These are phyloP conservation scores for Megaustenia siamemsis DNA, from an alignment of 2,888 invertebrate species.

Conservation along the genomic window DNA sequence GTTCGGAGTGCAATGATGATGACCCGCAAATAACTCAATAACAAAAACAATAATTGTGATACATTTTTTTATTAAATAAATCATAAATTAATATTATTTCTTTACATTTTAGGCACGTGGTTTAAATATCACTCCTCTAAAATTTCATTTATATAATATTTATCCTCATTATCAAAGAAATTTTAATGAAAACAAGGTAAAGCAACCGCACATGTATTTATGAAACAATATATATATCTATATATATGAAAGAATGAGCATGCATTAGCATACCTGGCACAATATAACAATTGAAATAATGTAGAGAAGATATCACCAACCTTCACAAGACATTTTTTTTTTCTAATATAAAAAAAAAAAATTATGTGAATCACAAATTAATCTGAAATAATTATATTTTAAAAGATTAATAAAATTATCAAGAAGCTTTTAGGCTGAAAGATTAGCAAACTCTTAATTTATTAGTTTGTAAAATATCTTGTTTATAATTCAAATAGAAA, in stretches of 20 bases:
- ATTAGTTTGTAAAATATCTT: no score
- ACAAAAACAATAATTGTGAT: background rate
- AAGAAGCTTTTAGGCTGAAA: no score
- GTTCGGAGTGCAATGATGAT: no score
- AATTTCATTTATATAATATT: background rate
- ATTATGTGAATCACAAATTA: no score
- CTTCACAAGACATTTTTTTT: no score
- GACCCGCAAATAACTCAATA: no score
- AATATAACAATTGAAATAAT: background rate
- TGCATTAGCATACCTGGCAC: background rate
- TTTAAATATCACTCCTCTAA: background rate
- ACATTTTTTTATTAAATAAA: conserved; percentile 11
- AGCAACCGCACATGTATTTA: background rate
- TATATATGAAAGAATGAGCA: background rate
- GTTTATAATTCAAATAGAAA: no score
- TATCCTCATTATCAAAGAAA: background rate
- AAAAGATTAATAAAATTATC: no score
- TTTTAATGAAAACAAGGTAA: background rate
- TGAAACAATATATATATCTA: background rate
- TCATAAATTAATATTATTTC: background rate
- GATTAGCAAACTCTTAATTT: no score
- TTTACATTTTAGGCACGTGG: background rate
- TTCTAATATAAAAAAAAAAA: no score
- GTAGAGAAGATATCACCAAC: background rate
- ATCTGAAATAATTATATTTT: no score